Conservation (phyloP, 2,888 invertebrate genomes). For the Galerucella calmariensis region DNA sequence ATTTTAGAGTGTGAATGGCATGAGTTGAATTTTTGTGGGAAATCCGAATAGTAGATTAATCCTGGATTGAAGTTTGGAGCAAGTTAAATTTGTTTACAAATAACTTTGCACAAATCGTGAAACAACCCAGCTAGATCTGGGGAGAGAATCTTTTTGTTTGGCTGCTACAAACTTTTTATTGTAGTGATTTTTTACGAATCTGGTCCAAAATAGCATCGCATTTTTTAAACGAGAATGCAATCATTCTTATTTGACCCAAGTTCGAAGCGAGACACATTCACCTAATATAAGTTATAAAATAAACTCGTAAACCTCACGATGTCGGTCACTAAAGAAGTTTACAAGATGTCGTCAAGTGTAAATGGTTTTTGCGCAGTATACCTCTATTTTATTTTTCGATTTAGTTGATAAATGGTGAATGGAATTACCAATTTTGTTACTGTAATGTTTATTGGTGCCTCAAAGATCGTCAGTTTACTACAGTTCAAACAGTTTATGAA, state of each 20-base stretch:
- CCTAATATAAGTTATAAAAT: slow-evolving; percentile 27
- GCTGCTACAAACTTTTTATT: neutral
- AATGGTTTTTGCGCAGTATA: neutral
- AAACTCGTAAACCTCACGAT: slow-evolving; percentile 17
- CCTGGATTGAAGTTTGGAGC: neutral
- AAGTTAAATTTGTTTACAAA: neutral
- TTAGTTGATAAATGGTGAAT: neutral
- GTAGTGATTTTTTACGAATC: neutral
- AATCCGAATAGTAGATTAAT: neutral
- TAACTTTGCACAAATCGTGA: neutral
- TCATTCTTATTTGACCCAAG: slow-evolving; percentile 29
- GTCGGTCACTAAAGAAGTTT: slow-evolving; percentile 22
- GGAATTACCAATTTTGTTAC: neutral
- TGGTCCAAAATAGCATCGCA: slow-evolving; percentile 11
- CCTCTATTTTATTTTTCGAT: neutral
- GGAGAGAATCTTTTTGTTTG: neutral
- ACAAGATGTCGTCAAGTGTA: slow-evolving; percentile 22
- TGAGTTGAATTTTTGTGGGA: neutral
- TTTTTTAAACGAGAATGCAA: slow-evolving; percentile 15
- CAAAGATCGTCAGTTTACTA: neutral
- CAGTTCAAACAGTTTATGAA: neutral
- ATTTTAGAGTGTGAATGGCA: neutral
- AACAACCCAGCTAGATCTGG: neutral
- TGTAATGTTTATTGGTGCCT: neutral
- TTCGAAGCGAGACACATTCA: slow-evolving; percentile 16